phyloP scores from a whole-genome alignment of 2,888 invertebrate species.

The Eulithis prunata region DNA sequence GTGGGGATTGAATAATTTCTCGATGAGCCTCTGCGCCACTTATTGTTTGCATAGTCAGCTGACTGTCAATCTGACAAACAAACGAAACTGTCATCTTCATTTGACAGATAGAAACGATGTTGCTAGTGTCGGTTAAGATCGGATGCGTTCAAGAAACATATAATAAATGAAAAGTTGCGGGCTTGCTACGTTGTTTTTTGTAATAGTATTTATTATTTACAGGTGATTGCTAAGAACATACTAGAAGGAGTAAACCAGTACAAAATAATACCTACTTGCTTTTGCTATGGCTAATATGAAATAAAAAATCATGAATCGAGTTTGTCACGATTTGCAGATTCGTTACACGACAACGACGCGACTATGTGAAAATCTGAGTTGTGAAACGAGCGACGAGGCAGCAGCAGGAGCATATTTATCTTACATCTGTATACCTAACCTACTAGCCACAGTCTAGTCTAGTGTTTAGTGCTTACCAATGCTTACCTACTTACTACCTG shows the following conservation, averaged over 20 bases:
- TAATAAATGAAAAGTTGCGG: not conserved
- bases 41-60: slow-evolving; percentile 34
- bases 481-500: not conserved
- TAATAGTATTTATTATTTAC: too few relatives aligned
- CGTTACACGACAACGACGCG: too few relatives aligned
- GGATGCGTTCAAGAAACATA: slow-evolving; percentile 5
- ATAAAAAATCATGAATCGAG: too few relatives aligned
- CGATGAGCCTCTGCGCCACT: slow-evolving; percentile 40
- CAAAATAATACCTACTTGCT: not conserved
- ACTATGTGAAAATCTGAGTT: too few relatives aligned
- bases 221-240: not conserved
- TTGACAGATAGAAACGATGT: slow-evolving; percentile 9
- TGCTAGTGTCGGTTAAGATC: not conserved
- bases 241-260: not conserved
- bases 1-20: slow-evolving; percentile 73
- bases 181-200: too few relatives aligned
- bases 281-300: slow-evolving; percentile 13
- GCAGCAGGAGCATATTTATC: too few relatives aligned
- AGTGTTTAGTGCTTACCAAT: too few relatives aligned
- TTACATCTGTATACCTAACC: too few relatives aligned
- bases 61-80: slow-evolving; percentile 12
- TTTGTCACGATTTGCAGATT: too few relatives aligned
- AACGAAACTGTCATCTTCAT: not conserved
- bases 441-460: not conserved
- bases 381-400: too few relatives aligned